phyloP scores from a whole-genome alignment of 2,888 invertebrate genomes.

The Melanophora roralis region DNA sequence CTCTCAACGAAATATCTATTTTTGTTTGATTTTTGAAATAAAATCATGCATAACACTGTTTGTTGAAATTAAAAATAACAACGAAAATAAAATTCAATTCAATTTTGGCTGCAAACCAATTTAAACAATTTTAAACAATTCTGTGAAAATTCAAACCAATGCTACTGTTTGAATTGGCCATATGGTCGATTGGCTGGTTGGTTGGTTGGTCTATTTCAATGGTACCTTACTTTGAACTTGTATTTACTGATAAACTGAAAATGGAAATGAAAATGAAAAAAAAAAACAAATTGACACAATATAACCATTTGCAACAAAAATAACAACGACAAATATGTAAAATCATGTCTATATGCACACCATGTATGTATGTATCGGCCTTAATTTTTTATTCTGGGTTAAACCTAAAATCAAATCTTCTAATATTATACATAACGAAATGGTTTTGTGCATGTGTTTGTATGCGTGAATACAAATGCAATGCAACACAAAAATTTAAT shows the following conservation, averaged over 20 bases:
- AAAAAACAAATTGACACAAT: constrained; percentile 32
- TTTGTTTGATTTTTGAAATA: constrained; percentile 6
- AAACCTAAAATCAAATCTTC: constrained; percentile 53
- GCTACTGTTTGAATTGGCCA: constrained; percentile 34
- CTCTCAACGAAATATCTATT: constrained; percentile 10
- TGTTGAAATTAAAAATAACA: constrained; percentile 41
- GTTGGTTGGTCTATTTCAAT: constrained; percentile 32
- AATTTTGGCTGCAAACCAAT: constrained; percentile 58
- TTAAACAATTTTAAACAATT: constrained; percentile 56
- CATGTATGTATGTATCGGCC: background rate
- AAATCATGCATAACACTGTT: constrained; percentile 11
- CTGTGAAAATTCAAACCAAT: constrained; percentile 48
- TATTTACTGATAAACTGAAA: constrained; percentile 8
- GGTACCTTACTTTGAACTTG: constrained; percentile 27
- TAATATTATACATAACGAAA: constrained; percentile 17
- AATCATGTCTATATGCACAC: constrained; percentile 4
- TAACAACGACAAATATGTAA: background rate
- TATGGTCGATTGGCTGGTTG: constrained; percentile 47
- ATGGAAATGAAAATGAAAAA: constrained; percentile 40
- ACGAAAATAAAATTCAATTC: constrained; percentile 51
- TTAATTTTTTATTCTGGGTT: background rate
- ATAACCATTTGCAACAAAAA: constrained; percentile 43
- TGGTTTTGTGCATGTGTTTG: background rate
- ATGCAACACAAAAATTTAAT: constrained; percentile 67
- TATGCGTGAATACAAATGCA: constrained; percentile 35